A percentile compares a stretch with the other conserved stretches of the same genome.
Evolutionary conservation across 2,797 vertebrate species (phyloP).

Genomic region (Hoplostethus mediterraneus): DNA sequence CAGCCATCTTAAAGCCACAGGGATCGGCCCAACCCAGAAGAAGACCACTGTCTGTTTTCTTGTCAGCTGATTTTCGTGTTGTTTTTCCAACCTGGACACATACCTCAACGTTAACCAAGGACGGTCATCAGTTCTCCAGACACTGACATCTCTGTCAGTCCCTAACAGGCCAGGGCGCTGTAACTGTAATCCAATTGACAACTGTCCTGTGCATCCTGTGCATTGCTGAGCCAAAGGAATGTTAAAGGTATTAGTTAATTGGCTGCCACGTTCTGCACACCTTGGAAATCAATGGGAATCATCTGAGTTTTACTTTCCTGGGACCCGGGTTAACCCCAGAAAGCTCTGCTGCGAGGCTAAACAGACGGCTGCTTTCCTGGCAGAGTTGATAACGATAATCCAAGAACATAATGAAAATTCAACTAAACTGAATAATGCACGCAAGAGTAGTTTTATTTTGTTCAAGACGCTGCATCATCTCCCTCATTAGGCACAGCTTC

Average conservation of each 20-base stretch:
- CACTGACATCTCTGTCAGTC: constrained; percentile 31
- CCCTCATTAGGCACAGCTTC: not conserved
- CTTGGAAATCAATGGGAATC: constrained; percentile 3
- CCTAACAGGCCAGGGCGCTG: constrained; percentile 14
- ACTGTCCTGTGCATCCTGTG: constrained; percentile 5
- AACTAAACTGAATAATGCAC: not conserved
- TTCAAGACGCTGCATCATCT: not conserved
- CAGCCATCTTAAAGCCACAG: not conserved
- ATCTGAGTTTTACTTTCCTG: not conserved
- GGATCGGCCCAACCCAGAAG: not conserved
- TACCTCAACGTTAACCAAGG: constrained; percentile 38
- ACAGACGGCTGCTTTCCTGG: not conserved
- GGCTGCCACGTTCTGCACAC: constrained; percentile 1
- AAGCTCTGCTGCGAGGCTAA: not conserved
- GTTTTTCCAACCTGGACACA: constrained; percentile 33
- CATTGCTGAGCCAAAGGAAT: constrained; percentile 20
- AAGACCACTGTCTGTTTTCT: constrained; percentile 8
- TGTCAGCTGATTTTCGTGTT: constrained; percentile 39
- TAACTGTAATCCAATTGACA: constrained; percentile 21
- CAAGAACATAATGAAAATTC: not conserved
- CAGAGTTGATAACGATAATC: not conserved
- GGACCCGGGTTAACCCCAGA: no score
- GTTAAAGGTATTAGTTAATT: constrained; percentile 27
- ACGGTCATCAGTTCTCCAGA: constrained; percentile 24
- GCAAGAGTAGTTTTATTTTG: not conserved